Evolutionary conservation across 2,113 vertebrate species (phyloP), one percentile per base, ranked within the genome.

Genomic region (Ailurus styani): DNA sequence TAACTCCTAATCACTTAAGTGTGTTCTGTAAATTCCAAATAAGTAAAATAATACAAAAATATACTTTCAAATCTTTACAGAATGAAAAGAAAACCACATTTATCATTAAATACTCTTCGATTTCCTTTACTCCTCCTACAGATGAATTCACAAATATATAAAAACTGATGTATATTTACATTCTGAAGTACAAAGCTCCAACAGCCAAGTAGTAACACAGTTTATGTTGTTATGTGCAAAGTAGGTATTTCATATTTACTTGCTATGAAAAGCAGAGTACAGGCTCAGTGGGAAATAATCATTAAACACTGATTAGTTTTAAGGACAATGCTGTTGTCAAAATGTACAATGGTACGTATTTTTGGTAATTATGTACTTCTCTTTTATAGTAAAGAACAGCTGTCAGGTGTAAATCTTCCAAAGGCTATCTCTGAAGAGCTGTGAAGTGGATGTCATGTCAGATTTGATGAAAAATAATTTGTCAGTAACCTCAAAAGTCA

Each of bases 331-430:
- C 86, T 94, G 47, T 31, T 91, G 87, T 95, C 96, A 97, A 98
- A 98, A 98, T 98, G 97, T 98, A 98, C 97, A 97, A 97, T 92
- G 98, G 97, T 97, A 98, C 97, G 96, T 97, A 98, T 91, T 98
- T 98, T 94, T 92, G 98, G 90, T 96, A 98, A 94, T 84, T 83
- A 78, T 68, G 60, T 70, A 97, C 55, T 91, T 97, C 72, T 97
- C 54, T 77, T 91, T 97, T 93, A 98, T 98, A 98, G 96, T 98
- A 96, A 97, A 96, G 89, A 97, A 82, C 27, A 98, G 94, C 97
- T 98, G 98, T 98, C 75, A 96, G 97, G 92, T 88, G 88, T 5
- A 97, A 98, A 97, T 97, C 97, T 99, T 98, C 95, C 97, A 94
- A 98, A 98, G 97, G 97, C 98, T 97, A 88, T 72, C 93, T 98